Evolutionary conservation across 2,113 vertebrate genomes (phyloP).

Genomic region (Lynx canadensis): DNA sequence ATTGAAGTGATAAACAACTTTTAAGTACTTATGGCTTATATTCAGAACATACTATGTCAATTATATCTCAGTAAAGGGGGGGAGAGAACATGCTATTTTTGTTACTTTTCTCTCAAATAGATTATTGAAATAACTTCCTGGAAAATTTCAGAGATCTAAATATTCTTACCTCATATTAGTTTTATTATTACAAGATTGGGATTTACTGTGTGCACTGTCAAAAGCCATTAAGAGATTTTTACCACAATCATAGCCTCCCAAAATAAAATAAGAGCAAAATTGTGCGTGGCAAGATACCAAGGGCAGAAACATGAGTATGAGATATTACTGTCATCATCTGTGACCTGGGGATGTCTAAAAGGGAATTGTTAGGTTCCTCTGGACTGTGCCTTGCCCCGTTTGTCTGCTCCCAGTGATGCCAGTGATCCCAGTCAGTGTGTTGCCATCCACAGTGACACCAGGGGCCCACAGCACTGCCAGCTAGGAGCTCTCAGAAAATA

Average conservation of each 20-base stretch:
- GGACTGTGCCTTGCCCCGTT: background rate
- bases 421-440: background rate
- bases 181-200: background rate
- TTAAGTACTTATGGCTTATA: background rate
- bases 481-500: background rate
- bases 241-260: background rate
- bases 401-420: background rate
- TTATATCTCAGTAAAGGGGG: background rate
- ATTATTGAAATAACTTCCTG: background rate
- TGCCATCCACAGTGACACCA: background rate
- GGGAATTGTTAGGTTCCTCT: background rate
- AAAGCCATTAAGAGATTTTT: conserved; percentile 2
- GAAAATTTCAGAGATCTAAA: background rate
- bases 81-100: background rate
- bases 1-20: background rate
- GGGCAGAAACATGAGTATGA: background rate
- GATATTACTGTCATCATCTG: background rate
- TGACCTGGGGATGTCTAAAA: background rate
- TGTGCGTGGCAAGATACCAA: conserved; percentile 9
- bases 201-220: background rate
- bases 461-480: background rate
- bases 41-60: background rate
- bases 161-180: background rate
- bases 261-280: background rate
- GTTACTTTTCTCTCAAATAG: background rate